Base-by-base conservation (phyloP, 2,888 invertebrate species). In the Phortica okadai region DNA sequence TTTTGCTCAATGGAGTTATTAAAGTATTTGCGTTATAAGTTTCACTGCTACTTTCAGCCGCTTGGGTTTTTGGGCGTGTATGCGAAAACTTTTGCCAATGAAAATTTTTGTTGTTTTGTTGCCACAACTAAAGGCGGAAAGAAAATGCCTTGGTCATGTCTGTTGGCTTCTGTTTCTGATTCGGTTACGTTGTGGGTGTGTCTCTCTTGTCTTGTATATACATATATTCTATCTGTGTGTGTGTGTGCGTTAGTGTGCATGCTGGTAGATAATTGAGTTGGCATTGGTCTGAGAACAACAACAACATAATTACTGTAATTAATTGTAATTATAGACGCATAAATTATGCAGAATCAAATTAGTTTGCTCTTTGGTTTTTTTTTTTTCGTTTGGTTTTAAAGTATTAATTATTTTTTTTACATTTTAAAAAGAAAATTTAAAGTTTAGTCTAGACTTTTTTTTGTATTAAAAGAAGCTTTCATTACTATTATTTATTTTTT, bases 221-320 rank as follows among this genome's bases (percentile, higher is more conserved):
- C 3, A 10, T 54, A n/a, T n/a, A 14, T 56, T 56, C 64, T 73
- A 44, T 74, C 56, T 62, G 62, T 16, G 62, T 56, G 70, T 5
- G 54, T 33, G 74, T 78, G 80, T 67, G 73, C 54, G 76, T 79
- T 42, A 7, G 45, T 58, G 73, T 44, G 72, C 78, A 77, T 77
- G 21, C 21, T 86, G 79, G 81, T 85, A 83, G 83, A 87, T 86
- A 86, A 86, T 86, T 86, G 88, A 86, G 85, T 86, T 87, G 84
- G 88, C 85, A 86, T 87, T 84, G 88, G 85, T 82, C 33, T 11
- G n/a, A 72, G 45, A 72, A 72, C 54, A 84, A 82, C 83, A 85
- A 83, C 86, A 87, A 87, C 86, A 87, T 86, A 87, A 86, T 86
- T 86, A 87, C 86, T 81, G 81, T 87, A 86, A 86, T 86, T 86